Base-by-base conservation (phyloP, 2,113 vertebrate species). In the Salvelinus namaycush region DNA sequence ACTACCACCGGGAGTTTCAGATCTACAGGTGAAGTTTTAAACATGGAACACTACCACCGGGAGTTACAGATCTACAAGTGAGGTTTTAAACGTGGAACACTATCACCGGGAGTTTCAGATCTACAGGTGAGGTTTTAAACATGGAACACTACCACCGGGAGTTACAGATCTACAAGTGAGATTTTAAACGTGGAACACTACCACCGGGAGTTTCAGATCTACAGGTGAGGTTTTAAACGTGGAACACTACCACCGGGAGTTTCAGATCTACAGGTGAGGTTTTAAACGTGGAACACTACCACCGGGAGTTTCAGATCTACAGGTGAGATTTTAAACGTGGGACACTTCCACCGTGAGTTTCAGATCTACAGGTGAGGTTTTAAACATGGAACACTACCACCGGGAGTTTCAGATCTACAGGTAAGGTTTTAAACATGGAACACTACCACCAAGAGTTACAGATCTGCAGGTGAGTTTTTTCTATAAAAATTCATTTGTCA, bases 281-380 rank as follows among this genome's bases (percentile, higher is more conserved):
- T 26, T 34, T 18, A 34, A 34, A 34, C 31, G 1, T 34, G 31
- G 5, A 34, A 34, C 89, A 1, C 83, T 97, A 80, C 94, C 93
- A 48, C 93, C 95, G 0, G 97, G 95, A 88, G 93, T 97, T 74
- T 95, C 96, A 70, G 93, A 97, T 68, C 88, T 90, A 14, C 94
- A 99, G 94, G 98, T 22, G 96, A 98, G 82, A 95, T 97, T 86
- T 99, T 95, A 44, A 44, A 44, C 8, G 2, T 44, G 39, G 8
- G 11, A 44, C 89, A 1, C 83, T 97, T 80, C 94, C 93, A 49
- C 93, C 95, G 0, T 97, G 95, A 88, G 93, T 98, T 73, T 95
- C 96, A 69, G 93, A 97, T 67, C 88, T 90, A 13, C 94, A 99
- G 94, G 97, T 22, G 96, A 99, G 82, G 95, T 97, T 86, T 99